phyloP scores from a whole-genome alignment of 1,140 invertebrate species.

The Vollenhovia emeryi region DNA sequence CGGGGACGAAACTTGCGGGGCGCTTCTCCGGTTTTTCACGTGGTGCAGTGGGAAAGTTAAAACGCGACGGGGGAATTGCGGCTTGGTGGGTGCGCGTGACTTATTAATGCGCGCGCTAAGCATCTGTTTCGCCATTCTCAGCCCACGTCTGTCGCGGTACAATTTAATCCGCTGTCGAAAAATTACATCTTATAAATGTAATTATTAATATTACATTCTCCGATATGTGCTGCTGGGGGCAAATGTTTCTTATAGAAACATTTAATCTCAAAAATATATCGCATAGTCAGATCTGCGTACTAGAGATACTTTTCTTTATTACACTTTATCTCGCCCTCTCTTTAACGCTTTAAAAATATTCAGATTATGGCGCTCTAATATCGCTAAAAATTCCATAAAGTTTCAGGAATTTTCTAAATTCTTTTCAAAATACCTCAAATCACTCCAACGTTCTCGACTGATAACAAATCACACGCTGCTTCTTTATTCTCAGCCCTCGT shows the following conservation, averaged over 20 bases:
- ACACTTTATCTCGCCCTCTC: background rate
- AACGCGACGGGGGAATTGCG: background rate
- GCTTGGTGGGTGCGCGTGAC: background rate
- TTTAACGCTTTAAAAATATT: background rate
- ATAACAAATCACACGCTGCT: background rate
- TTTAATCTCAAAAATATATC: background rate
- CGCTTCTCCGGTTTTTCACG: background rate
- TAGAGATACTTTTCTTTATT: conserved; percentile 1
- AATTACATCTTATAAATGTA: background rate
- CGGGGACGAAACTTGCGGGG: conserved; percentile 33
- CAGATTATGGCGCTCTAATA: background rate
- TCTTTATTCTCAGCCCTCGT: background rate
- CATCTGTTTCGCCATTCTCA: background rate
- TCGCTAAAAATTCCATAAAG: background rate
- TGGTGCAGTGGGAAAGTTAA: background rate
- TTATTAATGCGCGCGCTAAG: background rate
- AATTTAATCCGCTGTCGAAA: background rate
- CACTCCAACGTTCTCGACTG: background rate
- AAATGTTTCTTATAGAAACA: background rate
- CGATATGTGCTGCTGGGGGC: background rate
- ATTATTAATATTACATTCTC: background rate
- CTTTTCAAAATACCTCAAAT: background rate
- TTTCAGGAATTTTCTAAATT: background rate
- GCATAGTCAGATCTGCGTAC: background rate
- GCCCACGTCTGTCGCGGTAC: no score